Percentiles rank a stretch among this genome's conserved stretches.
These are phyloP conservation scores for Lepidocyrtoides sp. DNA, from an alignment of 2,888 invertebrate genomes.

Conservation along the genomic window DNA sequence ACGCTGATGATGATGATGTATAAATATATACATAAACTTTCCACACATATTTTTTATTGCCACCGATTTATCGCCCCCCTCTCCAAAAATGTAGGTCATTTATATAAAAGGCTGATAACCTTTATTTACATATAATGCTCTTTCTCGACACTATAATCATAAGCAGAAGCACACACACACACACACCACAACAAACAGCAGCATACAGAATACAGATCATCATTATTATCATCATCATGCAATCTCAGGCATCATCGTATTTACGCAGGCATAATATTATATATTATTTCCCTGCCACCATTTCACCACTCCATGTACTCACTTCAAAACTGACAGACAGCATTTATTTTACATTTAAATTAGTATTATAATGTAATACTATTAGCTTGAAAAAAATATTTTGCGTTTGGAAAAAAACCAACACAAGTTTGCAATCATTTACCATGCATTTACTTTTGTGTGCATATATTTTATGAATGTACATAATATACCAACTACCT, in stretches of 20 bases:
- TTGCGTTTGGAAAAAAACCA: not conserved
- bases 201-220: not conserved
- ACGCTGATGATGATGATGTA: constrained; percentile 31
- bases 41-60: constrained; percentile 64
- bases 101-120: constrained; percentile 75
- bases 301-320: not conserved
- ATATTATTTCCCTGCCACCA: not conserved
- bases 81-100: constrained; percentile 72
- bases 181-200: no score
- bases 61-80: constrained; percentile 69
- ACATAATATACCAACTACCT: no score
- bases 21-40: constrained; percentile 43
- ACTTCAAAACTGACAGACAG: not conserved
- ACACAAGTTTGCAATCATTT: not conserved
- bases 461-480: not conserved
- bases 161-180: not conserved
- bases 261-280: no score
- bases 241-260: no score
- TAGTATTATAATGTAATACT: not conserved
- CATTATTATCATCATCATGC: no score
- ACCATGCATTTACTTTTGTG: not conserved
- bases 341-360: constrained; percentile 49
- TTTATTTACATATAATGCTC: constrained; percentile 76
- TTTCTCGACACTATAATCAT: constrained; percentile 56
- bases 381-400: constrained; percentile 14